Base-by-base conservation (phyloP, 2,797 vertebrate species). In the Squalus acanthias region DNA sequence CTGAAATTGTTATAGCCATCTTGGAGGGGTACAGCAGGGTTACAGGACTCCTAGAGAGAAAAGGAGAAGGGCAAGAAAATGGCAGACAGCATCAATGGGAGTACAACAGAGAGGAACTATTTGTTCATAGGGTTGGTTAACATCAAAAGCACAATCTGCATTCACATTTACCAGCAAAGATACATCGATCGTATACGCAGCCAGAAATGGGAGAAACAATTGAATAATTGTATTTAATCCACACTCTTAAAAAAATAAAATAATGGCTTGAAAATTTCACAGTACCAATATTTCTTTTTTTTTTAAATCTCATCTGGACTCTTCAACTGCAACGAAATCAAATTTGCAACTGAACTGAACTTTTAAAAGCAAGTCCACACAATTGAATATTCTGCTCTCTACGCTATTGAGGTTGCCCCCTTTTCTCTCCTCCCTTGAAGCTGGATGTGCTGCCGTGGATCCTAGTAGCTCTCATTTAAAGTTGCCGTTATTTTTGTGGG, bases 1-100 rank as follows among this genome's bases (percentile, higher is more conserved):
- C 94, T 95, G 94, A 95, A 95, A 95, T 96, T 97, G 97, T 97
- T 97, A 97, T 97, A 98, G 97, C 97, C 97, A 97, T 97, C 97
- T 96, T 97, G 97, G 96, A 97, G 97, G 97, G 97, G 96, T 63
- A 97, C 97, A 60, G 97, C 97, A 96, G 97, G 96, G 97, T 96
- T 97, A 97, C 97, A 97, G 96, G 97, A 97, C 97, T 97, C 97
- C 97, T 97, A 96, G 89, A 96, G 97, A 97, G 96, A 96, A 76
- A 95, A 95, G 50, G 69, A 97, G 96, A 97, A 96, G 97, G 76
- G 97, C 96, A 10, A 97, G 97, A 97, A 96, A 97, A 97, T 0
- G 96, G 97, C 96, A 97, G 97, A 97, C 96, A 97, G 63, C 26
- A 76, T 95, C 46, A 95, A n/a, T 60, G 94, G 50, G 94, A 33